Conservation (phyloP, 1,140 invertebrate species). For the Drosophila arawakana region DNA sequence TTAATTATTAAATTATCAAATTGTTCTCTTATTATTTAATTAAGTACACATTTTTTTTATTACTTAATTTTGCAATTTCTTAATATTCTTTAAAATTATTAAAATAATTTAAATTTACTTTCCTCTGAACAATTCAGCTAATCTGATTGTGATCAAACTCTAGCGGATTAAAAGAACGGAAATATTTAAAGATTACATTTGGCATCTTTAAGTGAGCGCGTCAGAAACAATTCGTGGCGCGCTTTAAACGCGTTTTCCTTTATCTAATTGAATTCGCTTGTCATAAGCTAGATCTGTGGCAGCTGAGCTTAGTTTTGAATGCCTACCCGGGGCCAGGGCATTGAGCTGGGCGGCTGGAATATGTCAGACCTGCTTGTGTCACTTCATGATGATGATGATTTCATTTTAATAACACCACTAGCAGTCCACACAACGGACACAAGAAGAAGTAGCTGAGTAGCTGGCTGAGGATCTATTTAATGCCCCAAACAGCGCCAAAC, state of each 20-base stretch:
- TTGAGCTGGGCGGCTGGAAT: background rate
- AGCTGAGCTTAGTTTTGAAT: constrained; percentile 33
- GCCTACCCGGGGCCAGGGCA: constrained; percentile 18
- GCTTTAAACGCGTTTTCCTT: constrained; percentile 43
- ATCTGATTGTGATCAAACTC: background rate
- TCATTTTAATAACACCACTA: constrained; percentile 78
- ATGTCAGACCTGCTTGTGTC: constrained; percentile 51
- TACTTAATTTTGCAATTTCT: no score
- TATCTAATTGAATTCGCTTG: constrained; percentile 74
- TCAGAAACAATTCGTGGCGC: constrained; percentile 32
- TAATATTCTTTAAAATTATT: no score
- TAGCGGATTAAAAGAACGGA: background rate
- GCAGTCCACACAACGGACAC: constrained; percentile 26
- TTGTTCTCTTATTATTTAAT: no score
- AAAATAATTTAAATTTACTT: no score
- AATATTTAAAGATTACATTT: constrained; percentile 10
- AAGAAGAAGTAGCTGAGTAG: constrained; percentile 12
- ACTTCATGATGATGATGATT: constrained; percentile 77
- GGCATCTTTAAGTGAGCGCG: constrained; percentile 5
- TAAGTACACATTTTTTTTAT: no score
- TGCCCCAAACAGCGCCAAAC: constrained; percentile 11
- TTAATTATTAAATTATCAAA: no score
- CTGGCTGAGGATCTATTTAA: constrained; percentile 40
- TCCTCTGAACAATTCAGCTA: background rate
- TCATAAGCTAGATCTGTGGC: constrained; percentile 66